Evolutionary conservation across 2,888 invertebrate genomes (phyloP).

Genomic region (Xiphydria camelus): DNA sequence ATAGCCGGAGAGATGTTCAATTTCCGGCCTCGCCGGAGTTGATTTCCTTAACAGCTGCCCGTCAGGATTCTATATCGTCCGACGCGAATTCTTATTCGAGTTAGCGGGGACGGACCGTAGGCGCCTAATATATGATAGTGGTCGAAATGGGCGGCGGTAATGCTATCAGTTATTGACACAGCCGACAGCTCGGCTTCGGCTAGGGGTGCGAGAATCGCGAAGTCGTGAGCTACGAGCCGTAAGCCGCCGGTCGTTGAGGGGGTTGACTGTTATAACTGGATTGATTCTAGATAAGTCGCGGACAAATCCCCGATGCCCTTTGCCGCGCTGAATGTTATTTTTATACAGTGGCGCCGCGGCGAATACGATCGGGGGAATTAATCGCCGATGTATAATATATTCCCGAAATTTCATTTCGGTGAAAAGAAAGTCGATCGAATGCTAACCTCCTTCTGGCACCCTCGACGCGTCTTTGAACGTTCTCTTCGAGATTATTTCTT

Average conservation of each 20-base stretch:
- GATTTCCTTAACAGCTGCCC: conserved; percentile 32
- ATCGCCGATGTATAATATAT: too few species aligned
- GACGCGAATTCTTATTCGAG: conserved; percentile 9
- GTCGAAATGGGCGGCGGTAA: conserved; percentile 21
- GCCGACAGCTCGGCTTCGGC: conserved; percentile 31
- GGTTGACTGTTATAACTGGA: conserved; percentile 39
- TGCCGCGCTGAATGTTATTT: conserved; percentile 35
- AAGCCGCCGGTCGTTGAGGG: conserved; percentile 10
- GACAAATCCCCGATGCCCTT: conserved; percentile 42
- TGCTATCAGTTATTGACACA: conserved; percentile 50
- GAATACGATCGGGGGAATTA: too few species aligned
- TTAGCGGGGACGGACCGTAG: conserved; percentile 7
- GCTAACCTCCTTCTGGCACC: too few species aligned
- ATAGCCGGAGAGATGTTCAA: conserved; percentile 31
- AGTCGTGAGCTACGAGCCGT: conserved; percentile 15
- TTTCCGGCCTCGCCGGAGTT: conserved; percentile 30
- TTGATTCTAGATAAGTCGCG: conserved; percentile 49
- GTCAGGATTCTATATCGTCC: conserved; percentile 15
- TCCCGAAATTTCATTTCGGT: too few species aligned
- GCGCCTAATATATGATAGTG: conserved; percentile 12
- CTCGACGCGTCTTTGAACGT: too few species aligned
- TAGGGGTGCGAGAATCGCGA: conserved; percentile 8
- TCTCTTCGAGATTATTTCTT: too few species aligned
- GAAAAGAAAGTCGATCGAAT: too few species aligned
- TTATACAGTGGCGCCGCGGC: conserved; percentile 30